Percentiles rank a stretch among this genome's conserved stretches.
Conservation (phyloP, 1,140 invertebrate genomes). For the Neodiprion fabricii region DNA sequence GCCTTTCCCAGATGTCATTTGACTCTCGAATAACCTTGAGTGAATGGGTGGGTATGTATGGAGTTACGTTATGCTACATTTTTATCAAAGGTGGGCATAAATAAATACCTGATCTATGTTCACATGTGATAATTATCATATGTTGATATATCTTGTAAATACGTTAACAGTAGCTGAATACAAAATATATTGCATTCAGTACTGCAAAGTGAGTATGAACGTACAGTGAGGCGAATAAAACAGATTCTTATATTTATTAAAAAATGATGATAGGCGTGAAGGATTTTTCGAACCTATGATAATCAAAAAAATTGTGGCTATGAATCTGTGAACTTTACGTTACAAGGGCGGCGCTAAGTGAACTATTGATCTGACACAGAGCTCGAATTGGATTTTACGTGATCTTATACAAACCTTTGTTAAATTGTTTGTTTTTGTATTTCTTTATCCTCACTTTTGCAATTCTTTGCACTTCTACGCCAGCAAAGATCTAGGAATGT, state of each 20-base stretch:
- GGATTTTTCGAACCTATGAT: too few species aligned
- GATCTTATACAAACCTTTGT: too few species aligned
- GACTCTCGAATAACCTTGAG: too few species aligned
- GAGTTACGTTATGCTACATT: neutral
- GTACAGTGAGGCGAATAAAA: neutral
- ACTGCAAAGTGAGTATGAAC: neutral
- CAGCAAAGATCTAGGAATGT: too few species aligned
- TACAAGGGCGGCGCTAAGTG: neutral
- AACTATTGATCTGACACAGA: too few species aligned
- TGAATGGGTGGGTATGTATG: too few species aligned
- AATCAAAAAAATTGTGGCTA: neutral
- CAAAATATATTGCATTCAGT: neutral
- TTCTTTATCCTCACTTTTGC: too few species aligned
- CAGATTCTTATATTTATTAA: neutral
- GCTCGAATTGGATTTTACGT: too few species aligned
- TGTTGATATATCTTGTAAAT: neutral
- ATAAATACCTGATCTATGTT: neutral
- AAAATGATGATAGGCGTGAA: too few species aligned
- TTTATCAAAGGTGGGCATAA: neutral
- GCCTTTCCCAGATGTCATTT: neutral
- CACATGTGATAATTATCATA: neutral
- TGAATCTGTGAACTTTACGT: neutral
- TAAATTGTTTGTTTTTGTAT: too few species aligned
- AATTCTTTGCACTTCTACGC: too few species aligned
- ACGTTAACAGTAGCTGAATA: neutral